Conservation (phyloP, 2,888 invertebrate species). For the Stenolophus ochropezus region DNA sequence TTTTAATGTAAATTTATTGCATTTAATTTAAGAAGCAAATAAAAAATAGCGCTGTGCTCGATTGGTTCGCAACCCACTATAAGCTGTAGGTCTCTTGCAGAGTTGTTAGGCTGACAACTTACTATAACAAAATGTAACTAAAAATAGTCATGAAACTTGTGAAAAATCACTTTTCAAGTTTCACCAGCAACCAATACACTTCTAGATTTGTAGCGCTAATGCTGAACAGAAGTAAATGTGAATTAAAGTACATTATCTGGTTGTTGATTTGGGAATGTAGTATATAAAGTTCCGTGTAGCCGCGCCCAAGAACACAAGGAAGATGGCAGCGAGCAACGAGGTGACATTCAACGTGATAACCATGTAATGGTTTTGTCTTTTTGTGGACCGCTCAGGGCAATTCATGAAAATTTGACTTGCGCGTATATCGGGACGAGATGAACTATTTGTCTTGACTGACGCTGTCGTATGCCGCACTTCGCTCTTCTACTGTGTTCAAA, state of each 20-base stretch:
- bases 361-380: conserved; percentile 45
- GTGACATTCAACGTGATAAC: conserved; percentile 34
- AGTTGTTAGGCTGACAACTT: no score
- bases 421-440: conserved; percentile 19
- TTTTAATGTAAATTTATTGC: no score
- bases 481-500: conserved; percentile 16
- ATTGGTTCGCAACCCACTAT: no score
- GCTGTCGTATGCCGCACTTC: neutral
- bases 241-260: neutral
- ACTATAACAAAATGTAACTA: no score
- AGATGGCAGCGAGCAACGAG: conserved; percentile 25
- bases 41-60: no score
- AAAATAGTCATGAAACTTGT: no score
- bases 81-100: no score
- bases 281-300: neutral
- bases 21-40: no score
- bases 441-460: conserved; percentile 32
- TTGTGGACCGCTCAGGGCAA: conserved; percentile 26
- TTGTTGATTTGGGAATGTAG: neutral
- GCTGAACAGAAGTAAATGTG: neutral
- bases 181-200: no score
- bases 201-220: no score
- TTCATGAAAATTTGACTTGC: conserved; percentile 43
- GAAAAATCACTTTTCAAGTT: no score
- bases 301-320: neutral